phyloP scores from a whole-genome alignment of 2,113 vertebrate genomes.

The Podarcis raffonei region DNA sequence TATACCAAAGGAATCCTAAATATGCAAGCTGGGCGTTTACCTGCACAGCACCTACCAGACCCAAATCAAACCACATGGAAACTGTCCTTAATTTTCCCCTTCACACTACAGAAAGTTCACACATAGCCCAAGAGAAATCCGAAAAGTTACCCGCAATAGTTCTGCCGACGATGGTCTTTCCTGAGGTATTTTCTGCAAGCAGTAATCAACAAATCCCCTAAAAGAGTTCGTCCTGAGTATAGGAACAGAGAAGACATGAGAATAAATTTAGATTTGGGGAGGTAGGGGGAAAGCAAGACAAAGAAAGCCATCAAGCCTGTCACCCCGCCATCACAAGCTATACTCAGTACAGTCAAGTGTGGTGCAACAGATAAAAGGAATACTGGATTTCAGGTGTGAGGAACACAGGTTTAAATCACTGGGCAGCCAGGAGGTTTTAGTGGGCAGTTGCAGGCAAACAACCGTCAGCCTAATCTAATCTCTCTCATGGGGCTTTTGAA shows the following conservation, averaged over 20 bases:
- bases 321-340: neutral
- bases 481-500: neutral
- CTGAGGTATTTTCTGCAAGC: slow-evolving; percentile 99
- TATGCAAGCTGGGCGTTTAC: neutral
- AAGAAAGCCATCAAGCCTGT: neutral
- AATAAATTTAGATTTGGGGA: slow-evolving; percentile 27
- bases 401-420: neutral
- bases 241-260: slow-evolving; percentile 34
- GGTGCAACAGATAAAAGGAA: neutral
- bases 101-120: neutral
- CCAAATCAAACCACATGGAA: neutral
- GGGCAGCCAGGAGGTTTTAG: neutral
- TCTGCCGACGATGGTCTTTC: slow-evolving; percentile 94
- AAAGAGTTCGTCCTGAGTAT: slow-evolving; percentile 90
- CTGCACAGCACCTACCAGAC: neutral
- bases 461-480: neutral
- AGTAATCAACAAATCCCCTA: slow-evolving; percentile 98
- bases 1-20: neutral
- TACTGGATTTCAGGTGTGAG: neutral
- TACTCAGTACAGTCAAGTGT: neutral
- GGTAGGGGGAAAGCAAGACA: fast-evolving
- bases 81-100: neutral
- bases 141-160: slow-evolving; percentile 89
- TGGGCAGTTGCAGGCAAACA: neutral
- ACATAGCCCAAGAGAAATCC: slow-evolving; percentile 5